phyloP scores from a whole-genome alignment of 2,888 invertebrate species.

The Thalpophila matura region DNA sequence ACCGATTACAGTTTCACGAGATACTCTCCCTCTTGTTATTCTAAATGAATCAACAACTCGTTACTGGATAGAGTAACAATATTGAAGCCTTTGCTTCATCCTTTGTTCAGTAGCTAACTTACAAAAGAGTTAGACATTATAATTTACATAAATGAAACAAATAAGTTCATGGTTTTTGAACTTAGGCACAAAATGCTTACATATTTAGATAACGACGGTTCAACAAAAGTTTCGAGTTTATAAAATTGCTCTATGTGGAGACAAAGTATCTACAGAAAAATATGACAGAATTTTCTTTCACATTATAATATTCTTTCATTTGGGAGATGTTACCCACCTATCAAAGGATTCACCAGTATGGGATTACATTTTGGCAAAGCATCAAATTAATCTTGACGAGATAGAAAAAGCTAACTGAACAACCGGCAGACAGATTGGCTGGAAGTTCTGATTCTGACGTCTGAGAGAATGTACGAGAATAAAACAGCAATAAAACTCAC shows the following conservation, averaged over 20 bases:
- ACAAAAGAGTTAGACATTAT: slow-evolving; percentile 19
- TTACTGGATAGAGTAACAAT: slow-evolving; percentile 63
- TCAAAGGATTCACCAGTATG: slow-evolving; percentile 26
- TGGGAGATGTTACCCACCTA: slow-evolving; percentile 16
- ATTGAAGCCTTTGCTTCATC: slow-evolving; percentile 46
- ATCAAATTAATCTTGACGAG: slow-evolving; percentile 49
- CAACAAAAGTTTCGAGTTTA: slow-evolving; percentile 1
- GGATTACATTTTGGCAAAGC: slow-evolving; percentile 54
- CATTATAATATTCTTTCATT: slow-evolving; percentile 1
- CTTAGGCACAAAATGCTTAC: neutral
- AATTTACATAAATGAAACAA: slow-evolving; percentile 18
- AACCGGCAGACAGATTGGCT: slow-evolving; percentile 54
- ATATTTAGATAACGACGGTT: neutral
- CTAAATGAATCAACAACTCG: slow-evolving; percentile 80
- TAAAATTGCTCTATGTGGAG: slow-evolving; percentile 4
- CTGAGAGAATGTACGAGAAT: slow-evolving; percentile 44
- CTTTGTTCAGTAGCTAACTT: slow-evolving; percentile 25
- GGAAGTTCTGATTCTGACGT: slow-evolving; percentile 38
- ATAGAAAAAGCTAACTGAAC: slow-evolving; percentile 29
- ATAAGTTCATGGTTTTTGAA: neutral
- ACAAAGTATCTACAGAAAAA: neutral
- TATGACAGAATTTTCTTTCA: neutral
- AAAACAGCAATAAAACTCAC: slow-evolving; percentile 30
- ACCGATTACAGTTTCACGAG: slow-evolving; percentile 83
- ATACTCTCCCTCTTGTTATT: slow-evolving; percentile 79